Conservation (phyloP, 2,113 vertebrate species). For the Prunella fulvescens region DNA sequence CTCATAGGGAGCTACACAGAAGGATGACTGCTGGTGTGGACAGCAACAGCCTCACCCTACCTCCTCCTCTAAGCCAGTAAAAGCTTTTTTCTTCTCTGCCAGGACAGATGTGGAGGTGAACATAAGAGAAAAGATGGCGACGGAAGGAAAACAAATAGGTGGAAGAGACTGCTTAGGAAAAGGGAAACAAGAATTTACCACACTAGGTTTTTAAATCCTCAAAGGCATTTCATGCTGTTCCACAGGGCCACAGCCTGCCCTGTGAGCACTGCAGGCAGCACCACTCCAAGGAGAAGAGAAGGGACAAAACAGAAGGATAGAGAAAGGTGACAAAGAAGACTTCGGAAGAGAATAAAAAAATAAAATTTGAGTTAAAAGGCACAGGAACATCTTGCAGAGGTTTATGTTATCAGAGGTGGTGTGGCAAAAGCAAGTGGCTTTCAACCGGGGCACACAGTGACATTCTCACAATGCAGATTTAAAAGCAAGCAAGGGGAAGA, state of each 20-base stretch:
- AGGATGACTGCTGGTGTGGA: background rate
- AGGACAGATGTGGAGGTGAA: background rate
- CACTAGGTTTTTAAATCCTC: background rate
- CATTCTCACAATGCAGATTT: background rate
- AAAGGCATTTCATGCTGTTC: background rate
- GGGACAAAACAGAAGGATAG: background rate
- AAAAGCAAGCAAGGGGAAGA: background rate
- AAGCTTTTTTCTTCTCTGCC: background rate
- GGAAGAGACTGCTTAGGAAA: background rate
- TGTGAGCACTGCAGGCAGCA: background rate
- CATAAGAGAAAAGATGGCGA: background rate
- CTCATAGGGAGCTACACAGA: background rate
- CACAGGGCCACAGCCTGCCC: background rate
- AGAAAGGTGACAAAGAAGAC: background rate
- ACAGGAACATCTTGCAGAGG: background rate
- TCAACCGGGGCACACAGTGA: background rate
- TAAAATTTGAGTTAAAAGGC: background rate
- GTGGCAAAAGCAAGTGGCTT: background rate
- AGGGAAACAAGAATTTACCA: background rate
- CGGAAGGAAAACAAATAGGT: background rate
- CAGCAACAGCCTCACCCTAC: background rate
- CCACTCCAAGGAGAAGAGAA: background rate
- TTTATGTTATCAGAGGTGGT: background rate
- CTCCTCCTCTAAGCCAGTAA: background rate
- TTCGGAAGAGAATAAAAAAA: background rate